Percentiles rank a stretch among this genome's conserved stretches.
Conservation (phyloP, 2,888 invertebrate species). For the Xylophagus ater region DNA sequence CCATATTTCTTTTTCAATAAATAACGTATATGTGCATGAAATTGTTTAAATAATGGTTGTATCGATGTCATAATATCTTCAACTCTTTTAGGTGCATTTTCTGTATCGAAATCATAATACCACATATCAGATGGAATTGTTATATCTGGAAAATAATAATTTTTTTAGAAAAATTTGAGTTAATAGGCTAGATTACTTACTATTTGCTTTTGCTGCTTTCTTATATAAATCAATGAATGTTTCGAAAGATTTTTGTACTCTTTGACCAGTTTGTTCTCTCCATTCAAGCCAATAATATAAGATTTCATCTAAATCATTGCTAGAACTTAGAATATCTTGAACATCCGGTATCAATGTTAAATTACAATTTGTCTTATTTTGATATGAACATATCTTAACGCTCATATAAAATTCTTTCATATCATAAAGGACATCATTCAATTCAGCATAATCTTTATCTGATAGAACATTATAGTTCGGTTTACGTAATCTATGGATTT, state of each 20-base stretch:
- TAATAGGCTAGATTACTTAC: too few relatives aligned
- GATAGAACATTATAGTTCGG: constrained; percentile 61
- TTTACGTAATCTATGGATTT: constrained; percentile 60
- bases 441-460: constrained; percentile 47
- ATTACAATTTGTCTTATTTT: constrained; percentile 50
- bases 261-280: constrained; percentile 27
- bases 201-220: constrained; percentile 30
- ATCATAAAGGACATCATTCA: constrained; percentile 51
- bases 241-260: constrained; percentile 24
- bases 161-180: too few relatives aligned
- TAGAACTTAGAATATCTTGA: constrained; percentile 27
- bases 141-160: constrained; percentile 41
- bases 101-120: constrained; percentile 52
- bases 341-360: constrained; percentile 53
- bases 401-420: constrained; percentile 67
- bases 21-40: constrained; percentile 32
- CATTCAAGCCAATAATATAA: constrained; percentile 35
- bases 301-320: constrained; percentile 28
- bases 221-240: constrained; percentile 30
- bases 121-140: constrained; percentile 55
- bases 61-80: constrained; percentile 25
- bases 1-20: constrained; percentile 28
- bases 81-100: constrained; percentile 25
- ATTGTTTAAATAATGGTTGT: constrained; percentile 29
- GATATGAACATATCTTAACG: constrained; percentile 61